Evolutionary conservation across 2,888 invertebrate species (phyloP), one percentile per base, ranked within the genome.

Genomic region (Zhengitettix transpicula): DNA sequence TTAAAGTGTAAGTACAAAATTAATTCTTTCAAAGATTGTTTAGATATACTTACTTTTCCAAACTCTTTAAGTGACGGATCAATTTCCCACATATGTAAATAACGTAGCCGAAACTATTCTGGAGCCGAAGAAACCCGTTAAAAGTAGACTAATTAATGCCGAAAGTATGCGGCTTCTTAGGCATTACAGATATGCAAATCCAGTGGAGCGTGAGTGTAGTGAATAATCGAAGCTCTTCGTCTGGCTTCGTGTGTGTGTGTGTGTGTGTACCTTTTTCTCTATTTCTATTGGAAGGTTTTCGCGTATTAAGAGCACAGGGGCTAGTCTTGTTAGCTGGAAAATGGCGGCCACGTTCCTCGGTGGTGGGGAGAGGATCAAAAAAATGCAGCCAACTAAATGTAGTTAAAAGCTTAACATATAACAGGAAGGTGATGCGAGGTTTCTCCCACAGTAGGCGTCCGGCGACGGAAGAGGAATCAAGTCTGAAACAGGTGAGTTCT

Each of bases 321-420:
- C 15, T 55, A 55, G 55, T 55, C 55, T 40, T 55, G 55, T 55
- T 55, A 55, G 55, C 28, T 40, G 41, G 40, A n/a, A 40, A 40
- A 40, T 17, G 55, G 41, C 40, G 40, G 55, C 55, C 17, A 54
- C 40, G 28, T 28, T 28, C 54, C n/a, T 40, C 14, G n/a, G 55
- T 54, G 55, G 51, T 16, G 54, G 44, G 42, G 57, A 12, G 47
- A 47, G 47, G 47, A 47, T 47, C n/a, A 47, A 14, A 47, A 47
- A 12, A n/a, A 12, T 47, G 57, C 57, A 58, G 42, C 58, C 57
- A n/a, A 41, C 58, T 51, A 58, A 61, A 60, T 55, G 60, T 57
- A 51, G 59, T 42, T 55, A 56, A 52, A 47, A 52, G 58, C 57
- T 56, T 52, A 56, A 55, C 59, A 59, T 59, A 62, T 55, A 62